Percentiles rank a stretch among this genome's conserved stretches.
These are phyloP conservation scores for Emydoidea blandingii DNA, from an alignment of 2,797 vertebrate species.

Conservation along the genomic window DNA sequence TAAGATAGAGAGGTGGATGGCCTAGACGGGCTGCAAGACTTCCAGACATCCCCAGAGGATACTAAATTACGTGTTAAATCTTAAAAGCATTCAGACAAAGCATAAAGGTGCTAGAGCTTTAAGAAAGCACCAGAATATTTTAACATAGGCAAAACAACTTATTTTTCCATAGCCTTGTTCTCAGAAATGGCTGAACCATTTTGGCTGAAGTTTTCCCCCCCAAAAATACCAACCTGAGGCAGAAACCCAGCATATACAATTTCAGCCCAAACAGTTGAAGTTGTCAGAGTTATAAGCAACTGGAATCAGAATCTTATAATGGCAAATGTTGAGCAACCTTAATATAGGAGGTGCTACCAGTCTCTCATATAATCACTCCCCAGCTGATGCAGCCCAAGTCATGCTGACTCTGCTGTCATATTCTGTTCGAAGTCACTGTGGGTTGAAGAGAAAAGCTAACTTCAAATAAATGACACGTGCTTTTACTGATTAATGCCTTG, in stretches of 20 bases:
- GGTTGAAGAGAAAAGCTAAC: not conserved
- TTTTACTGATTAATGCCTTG: not conserved
- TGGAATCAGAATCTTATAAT: not conserved
- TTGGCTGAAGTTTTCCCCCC: not conserved
- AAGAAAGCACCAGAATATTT: not conserved
- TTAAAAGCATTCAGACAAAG: accelerated
- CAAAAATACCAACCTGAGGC: not conserved
- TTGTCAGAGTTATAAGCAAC: not conserved
- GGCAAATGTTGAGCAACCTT: not conserved
- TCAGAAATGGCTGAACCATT: not conserved
- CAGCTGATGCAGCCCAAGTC: not conserved
- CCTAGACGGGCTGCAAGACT: not conserved
- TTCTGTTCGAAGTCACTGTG: not conserved
- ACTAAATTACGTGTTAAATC: not conserved
- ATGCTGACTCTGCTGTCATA: not conserved
- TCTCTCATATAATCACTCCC: not conserved
- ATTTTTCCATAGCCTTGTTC: not conserved
- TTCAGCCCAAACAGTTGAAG: not conserved
- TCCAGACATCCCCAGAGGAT: not conserved
- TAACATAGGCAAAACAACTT: not conserved
- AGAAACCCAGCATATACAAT: not conserved
- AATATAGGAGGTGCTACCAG: not conserved
- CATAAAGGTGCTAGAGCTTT: not conserved
- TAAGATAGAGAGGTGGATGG: not conserved
- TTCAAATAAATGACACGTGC: not conserved